phyloP scores from a whole-genome alignment of 2,888 invertebrate species.

The Pristionchus arcanus region DNA sequence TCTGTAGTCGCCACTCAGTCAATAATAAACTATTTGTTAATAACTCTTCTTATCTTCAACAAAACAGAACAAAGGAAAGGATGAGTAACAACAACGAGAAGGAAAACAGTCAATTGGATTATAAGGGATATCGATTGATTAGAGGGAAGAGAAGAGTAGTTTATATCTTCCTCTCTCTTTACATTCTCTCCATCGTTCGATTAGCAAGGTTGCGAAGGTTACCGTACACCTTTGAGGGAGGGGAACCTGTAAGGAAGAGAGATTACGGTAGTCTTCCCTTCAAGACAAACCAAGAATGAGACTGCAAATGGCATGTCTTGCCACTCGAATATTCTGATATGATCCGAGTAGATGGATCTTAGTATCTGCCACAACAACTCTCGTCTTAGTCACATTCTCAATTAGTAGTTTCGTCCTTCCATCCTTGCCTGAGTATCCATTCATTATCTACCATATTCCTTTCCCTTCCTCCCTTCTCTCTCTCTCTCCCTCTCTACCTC shows the following conservation, averaged over 20 bases:
- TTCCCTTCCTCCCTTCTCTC: no score
- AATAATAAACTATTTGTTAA: constrained; percentile 49
- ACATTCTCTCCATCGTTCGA: constrained; percentile 90
- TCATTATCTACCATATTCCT: not conserved
- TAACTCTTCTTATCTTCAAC: constrained; percentile 44
- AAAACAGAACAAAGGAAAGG: constrained; percentile 33
- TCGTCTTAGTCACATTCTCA: constrained; percentile 98
- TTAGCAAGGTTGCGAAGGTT: constrained; percentile 91
- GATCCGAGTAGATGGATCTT: constrained; percentile 98
- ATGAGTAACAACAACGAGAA: constrained; percentile 31
- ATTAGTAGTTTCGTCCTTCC: constrained; percentile 93
- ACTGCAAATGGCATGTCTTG: constrained; percentile 94
- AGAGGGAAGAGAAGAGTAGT: constrained; percentile 1
- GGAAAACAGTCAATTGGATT: constrained; percentile 12
- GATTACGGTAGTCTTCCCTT: constrained; percentile 11
- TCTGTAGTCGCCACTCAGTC: not conserved
- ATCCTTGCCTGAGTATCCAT: constrained; percentile 83
- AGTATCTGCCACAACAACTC: constrained; percentile 96
- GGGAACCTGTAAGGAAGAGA: constrained; percentile 84
- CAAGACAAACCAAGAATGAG: constrained; percentile 88
- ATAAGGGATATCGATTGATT: constrained; percentile 2
- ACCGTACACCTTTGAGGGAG: constrained; percentile 98
- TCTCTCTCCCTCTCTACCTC: no score
- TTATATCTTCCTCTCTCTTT: constrained; percentile 60
- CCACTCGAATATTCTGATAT: constrained; percentile 95